Evolutionary conservation across 2,797 vertebrate species (phyloP).

Genomic region (Apogon hyalosoma): DNA sequence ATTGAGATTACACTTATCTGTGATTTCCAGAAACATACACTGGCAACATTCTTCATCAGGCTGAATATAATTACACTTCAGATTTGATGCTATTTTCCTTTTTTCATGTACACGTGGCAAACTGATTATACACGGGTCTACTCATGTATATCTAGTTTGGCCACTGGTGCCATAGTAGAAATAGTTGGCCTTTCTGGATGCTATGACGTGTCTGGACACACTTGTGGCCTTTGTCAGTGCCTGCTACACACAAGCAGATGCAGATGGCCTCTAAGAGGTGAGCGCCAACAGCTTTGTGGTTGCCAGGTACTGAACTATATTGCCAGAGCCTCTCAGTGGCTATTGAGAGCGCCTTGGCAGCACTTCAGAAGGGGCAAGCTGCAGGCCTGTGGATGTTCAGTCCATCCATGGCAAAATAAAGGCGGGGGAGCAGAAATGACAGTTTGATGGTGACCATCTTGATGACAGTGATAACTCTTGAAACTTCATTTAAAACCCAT

Average conservation of each 20-base stretch:
- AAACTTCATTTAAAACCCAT: constrained; percentile 30
- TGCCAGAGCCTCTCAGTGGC: constrained; percentile 71
- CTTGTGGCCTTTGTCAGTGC: constrained; percentile 64
- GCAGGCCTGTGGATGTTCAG: constrained; percentile 49
- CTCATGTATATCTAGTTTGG: constrained; percentile 22
- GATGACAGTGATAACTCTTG: constrained; percentile 16
- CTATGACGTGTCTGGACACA: constrained; percentile 55
- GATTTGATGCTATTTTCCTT: background rate
- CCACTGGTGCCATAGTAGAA: constrained; percentile 11
- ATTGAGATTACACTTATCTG: no score
- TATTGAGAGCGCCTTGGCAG: constrained; percentile 68
- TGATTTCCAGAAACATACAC: no score
- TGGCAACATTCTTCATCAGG: no score
- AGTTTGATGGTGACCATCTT: constrained; percentile 41
- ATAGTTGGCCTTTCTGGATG: constrained; percentile 41
- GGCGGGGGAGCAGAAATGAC: constrained; percentile 37
- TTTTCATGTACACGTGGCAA: background rate
- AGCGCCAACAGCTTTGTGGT: constrained; percentile 60
- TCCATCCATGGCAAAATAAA: constrained; percentile 43
- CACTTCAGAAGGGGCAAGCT: constrained; percentile 58
- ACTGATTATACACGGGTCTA: background rate
- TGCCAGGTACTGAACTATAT: constrained; percentile 74
- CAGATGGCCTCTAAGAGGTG: constrained; percentile 72
- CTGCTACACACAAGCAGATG: constrained; percentile 64
- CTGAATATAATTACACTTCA: background rate